Evolutionary conservation across 2,797 vertebrate species (phyloP).

Genomic region (Galagoides demidoff): DNA sequence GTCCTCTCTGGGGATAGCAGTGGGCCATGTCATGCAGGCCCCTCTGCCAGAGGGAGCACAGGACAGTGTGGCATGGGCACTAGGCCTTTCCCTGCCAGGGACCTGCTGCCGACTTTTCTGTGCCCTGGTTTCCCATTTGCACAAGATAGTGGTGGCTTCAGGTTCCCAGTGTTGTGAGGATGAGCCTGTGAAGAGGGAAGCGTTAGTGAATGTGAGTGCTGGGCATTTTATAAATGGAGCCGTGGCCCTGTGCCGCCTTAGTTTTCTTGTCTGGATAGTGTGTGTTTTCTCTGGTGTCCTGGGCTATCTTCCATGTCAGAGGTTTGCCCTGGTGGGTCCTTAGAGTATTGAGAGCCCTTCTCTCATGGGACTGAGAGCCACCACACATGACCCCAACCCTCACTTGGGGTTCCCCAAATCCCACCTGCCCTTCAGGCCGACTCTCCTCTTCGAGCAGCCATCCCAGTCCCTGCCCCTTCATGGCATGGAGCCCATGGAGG

Average conservation of each 20-base stretch:
- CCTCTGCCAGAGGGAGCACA: too few species aligned
- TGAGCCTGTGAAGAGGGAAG: not conserved
- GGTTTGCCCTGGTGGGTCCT: not conserved
- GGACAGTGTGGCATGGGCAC: too few species aligned
- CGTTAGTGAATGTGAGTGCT: not conserved
- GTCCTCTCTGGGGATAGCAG: too few species aligned
- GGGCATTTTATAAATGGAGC: not conserved
- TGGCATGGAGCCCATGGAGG: not conserved
- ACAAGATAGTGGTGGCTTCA: too few species aligned
- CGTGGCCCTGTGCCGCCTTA: not conserved
- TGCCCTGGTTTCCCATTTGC: not conserved
- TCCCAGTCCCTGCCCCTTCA: too few species aligned
- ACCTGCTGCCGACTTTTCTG: not conserved
- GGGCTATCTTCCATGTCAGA: not conserved
- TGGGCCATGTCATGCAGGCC: too few species aligned
- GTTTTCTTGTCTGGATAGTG: not conserved
- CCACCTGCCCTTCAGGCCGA: not conserved
- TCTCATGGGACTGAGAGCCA: not conserved
- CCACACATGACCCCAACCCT: not conserved
- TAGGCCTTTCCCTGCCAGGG: not conserved
- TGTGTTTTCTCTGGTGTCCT: not conserved
- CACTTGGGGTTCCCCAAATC: not conserved
- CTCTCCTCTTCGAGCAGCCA: too few species aligned
- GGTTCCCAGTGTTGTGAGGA: not conserved
- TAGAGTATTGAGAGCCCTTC: not conserved